phyloP scores from a whole-genome alignment of 2,797 vertebrate species.

The Syngnathus rostellatus region DNA sequence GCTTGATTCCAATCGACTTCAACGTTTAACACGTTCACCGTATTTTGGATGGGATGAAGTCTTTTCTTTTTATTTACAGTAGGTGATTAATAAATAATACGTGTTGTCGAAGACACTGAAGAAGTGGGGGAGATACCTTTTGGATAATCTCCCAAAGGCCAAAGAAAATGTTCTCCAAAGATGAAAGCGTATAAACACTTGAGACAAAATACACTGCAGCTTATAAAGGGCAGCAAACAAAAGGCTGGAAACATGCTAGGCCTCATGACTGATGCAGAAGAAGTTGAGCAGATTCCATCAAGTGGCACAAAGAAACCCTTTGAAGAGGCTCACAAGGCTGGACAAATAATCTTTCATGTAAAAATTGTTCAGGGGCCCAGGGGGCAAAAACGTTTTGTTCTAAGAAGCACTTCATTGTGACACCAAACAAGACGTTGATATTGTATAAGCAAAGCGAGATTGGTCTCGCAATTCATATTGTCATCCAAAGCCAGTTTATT shows the following conservation, averaged over 20 bases:
- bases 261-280: not conserved
- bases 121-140: not conserved
- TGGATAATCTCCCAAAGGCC: not conserved
- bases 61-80: not conserved
- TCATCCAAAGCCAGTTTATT: not conserved
- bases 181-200: not conserved
- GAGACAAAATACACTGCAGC: not conserved
- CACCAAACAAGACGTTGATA: not conserved
- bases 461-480: not conserved
- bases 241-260: not conserved
- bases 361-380: not conserved
- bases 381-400: not conserved
- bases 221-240: slow-evolving; percentile 4
- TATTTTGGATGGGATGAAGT: not conserved
- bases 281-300: slow-evolving; percentile 1
- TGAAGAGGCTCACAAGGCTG: not conserved
- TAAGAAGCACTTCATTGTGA: not conserved
- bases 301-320: not conserved
- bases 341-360: not conserved
- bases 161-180: not conserved
- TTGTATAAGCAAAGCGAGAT: not conserved
- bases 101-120: not conserved
- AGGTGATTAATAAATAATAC: not conserved
- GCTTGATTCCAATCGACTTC: not conserved
- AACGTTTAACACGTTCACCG: not conserved